These are phyloP conservation scores for Ochropacha duplaris DNA, from an alignment of 2,888 invertebrate genomes.

Conservation along the genomic window DNA sequence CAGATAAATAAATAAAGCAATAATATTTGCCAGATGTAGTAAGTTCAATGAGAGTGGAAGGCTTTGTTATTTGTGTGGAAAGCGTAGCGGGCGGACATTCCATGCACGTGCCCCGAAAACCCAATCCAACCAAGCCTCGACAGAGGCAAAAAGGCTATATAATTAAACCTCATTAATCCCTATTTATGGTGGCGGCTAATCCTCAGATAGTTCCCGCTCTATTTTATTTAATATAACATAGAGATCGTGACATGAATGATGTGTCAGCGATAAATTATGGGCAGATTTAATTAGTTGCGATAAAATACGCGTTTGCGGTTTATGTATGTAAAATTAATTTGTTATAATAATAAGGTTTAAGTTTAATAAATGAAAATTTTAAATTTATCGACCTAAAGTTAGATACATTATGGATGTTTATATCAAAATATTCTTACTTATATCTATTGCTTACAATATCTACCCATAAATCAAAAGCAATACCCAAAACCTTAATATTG, in stretches of 20 bases:
- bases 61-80: conserved; percentile 32
- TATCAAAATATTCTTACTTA: no score
- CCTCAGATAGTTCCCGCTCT: conserved; percentile 39
- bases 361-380: no score
- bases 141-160: conserved; percentile 54
- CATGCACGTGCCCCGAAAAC: conserved; percentile 58
- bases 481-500: conserved; percentile 7
- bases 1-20: background rate
- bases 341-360: no score
- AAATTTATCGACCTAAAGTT: no score
- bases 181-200: conserved; percentile 61
- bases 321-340: background rate
- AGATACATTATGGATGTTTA: no score
- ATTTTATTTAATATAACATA: conserved; percentile 17
- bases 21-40: conserved; percentile 11
- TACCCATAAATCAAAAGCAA: background rate
- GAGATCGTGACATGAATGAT: conserved; percentile 35
- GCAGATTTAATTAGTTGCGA: background rate
- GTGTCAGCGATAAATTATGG: conserved; percentile 15
- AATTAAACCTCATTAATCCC: conserved; percentile 70
- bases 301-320: background rate
- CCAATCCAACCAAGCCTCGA: conserved; percentile 19
- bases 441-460: background rate
- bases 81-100: conserved; percentile 23
- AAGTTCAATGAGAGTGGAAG: conserved; percentile 31